phyloP scores from a whole-genome alignment of 1,140 invertebrate genomes.

The Colletes gigas region DNA sequence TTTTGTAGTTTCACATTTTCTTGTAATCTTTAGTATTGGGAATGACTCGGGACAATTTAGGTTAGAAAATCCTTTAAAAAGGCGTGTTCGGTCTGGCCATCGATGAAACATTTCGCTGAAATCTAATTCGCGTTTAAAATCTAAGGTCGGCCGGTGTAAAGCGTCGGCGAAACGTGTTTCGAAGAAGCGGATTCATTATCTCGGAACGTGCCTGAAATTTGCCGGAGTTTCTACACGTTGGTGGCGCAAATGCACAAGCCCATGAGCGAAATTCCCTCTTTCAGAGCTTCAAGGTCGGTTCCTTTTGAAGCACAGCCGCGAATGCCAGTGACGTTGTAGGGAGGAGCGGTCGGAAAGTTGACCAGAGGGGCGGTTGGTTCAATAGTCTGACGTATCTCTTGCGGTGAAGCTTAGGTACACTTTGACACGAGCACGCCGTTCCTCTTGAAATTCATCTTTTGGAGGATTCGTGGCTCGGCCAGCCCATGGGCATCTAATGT shows the following conservation, averaged over 20 bases:
- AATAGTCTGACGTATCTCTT: neutral
- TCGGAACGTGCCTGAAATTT: neutral
- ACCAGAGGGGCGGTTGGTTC: neutral
- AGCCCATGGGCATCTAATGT: neutral
- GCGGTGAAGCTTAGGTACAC: neutral
- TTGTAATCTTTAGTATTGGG: no score
- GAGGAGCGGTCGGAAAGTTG: slow-evolving; percentile 9
- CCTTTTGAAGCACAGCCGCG: slow-evolving; percentile 10
- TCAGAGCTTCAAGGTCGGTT: slow-evolving; percentile 47
- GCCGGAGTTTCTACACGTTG: no score
- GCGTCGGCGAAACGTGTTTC: no score
- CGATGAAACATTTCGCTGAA: no score
- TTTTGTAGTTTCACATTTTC: no score
- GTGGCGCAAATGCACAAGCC: no score
- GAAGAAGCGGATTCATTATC: no score
- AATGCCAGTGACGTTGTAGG: neutral
- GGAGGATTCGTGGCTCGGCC: neutral
- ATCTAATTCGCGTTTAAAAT: no score
- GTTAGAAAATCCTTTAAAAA: no score
- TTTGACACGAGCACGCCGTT: neutral
- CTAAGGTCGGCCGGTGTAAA: no score
- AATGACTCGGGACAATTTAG: no score
- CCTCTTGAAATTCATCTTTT: neutral
- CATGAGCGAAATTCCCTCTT: slow-evolving; percentile 25
- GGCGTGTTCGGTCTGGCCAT: no score